These are phyloP conservation scores for Cricetomys ansorgei DNA, from an alignment of 2,113 vertebrate genomes.

Conservation along the genomic window DNA sequence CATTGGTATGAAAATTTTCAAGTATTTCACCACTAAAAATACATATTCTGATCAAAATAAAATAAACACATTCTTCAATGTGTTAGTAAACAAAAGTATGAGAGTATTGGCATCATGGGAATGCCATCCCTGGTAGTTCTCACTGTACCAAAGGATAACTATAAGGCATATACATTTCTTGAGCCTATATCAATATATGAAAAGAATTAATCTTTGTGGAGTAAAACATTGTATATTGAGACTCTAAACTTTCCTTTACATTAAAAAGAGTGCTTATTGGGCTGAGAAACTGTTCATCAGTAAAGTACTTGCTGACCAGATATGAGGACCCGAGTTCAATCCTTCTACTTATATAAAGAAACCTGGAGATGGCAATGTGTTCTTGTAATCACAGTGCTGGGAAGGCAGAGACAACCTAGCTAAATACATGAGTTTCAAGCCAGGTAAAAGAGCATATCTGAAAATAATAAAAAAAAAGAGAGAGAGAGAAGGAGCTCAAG, in stretches of 20 bases:
- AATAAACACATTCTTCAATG: neutral
- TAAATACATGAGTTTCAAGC: neutral
- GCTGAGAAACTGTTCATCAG: neutral
- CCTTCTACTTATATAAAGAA: too few species aligned
- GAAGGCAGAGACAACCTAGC: neutral
- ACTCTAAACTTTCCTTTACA: neutral
- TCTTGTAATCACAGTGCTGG: neutral
- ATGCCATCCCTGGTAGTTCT: neutral
- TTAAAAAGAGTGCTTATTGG: neutral
- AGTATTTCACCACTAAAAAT: neutral
- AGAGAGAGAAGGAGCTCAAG: neutral
- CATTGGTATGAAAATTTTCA: neutral
- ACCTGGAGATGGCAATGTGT: neutral
- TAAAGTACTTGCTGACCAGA: neutral
- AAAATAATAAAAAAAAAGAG: neutral
- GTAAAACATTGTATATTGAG: neutral
- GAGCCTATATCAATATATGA: neutral
- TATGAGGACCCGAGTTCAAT: too few species aligned
- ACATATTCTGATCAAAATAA: neutral
- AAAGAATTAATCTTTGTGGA: neutral
- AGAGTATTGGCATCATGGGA: accelerated
- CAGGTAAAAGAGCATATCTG: neutral
- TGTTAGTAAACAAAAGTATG: neutral
- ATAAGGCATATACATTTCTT: accelerated
- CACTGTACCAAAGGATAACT: neutral